Evolutionary conservation across 2,888 invertebrate genomes (phyloP), one percentile per base, ranked within the genome.

Genomic region (Pandemis heparana): DNA sequence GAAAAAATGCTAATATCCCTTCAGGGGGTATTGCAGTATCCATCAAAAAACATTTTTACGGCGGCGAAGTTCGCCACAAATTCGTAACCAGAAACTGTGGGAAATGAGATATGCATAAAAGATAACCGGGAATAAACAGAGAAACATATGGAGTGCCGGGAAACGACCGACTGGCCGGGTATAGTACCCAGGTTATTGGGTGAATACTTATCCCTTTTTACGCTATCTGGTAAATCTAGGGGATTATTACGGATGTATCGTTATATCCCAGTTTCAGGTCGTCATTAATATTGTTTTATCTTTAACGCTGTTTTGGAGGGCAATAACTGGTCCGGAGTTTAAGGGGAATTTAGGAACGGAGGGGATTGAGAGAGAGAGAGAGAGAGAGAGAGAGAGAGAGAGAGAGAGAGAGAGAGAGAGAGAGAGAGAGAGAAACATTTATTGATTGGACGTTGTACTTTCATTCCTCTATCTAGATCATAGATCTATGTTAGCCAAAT

Each of bases 61-160:
- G 64, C 60, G 74, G 60, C 16, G 59, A 65, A 74, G 70, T 70
- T 51, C 53, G 67, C 70, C 61, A 74, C 74, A 70, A 74, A 74
- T 74, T 74, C 70, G 60, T 65, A 32, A 63, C 75, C 53, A 46
- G 76, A 82, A 80, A 77, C 72, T 72, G 76, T 77, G 74, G 76
- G 80, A 82, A 82, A 85, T 83, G 82, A 82, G 81, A 83, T 84
- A 85, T 83, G 80, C 82, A 87, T 87, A 85, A 87, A 87, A 85
- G 77, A 85, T 84, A 79, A 79, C 77, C 66, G 62, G 70, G 77
- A 75, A 82, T 83, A 83, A 83, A 84, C 80, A 79, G 71, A 66
- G 72, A 75, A 76, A 75, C 78, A 80, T 76, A 48, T 77, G 77
- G 77, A 75, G 74, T 72, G 69, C 73, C 64, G 68, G 73, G 79